Evolutionary conservation across 2,113 vertebrate genomes (phyloP).

Genomic region (Rhinolophus ferrumequinum): DNA sequence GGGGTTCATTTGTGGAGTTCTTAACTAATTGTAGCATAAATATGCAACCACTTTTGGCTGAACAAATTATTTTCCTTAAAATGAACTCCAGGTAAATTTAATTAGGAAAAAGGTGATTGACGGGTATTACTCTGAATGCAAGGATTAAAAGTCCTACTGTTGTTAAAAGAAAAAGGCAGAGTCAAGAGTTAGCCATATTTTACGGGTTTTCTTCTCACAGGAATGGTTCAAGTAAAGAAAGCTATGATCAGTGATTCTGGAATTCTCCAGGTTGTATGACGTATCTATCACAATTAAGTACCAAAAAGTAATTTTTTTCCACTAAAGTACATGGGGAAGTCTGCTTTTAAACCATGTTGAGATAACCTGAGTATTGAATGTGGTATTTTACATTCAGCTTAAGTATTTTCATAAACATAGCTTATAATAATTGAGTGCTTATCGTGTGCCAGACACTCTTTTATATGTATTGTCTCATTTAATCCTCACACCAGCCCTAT

Average conservation of each 20-base stretch:
- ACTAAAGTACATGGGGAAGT: neutral
- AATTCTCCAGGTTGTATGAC: neutral
- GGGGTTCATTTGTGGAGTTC: conserved; percentile 54
- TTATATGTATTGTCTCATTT: neutral
- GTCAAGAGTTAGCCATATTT: neutral
- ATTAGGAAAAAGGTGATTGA: conserved; percentile 74
- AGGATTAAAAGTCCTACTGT: conserved; percentile 55
- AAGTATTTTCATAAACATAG: neutral
- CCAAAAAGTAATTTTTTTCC: neutral
- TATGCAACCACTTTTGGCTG: conserved; percentile 59
- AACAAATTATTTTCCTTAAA: conserved; percentile 75
- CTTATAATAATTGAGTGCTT: neutral
- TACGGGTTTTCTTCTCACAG: conserved; percentile 9
- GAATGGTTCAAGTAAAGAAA: conserved; percentile 43
- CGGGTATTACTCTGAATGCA: conserved; percentile 56
- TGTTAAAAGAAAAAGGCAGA: conserved; percentile 49
- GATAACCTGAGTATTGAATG: neutral
- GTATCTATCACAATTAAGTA: neutral
- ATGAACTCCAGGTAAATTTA: conserved; percentile 76
- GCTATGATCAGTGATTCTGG: neutral
- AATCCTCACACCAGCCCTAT: neutral
- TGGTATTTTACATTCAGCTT: neutral
- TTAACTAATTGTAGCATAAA: conserved; percentile 72
- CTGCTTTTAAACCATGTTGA: neutral
- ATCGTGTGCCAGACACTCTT: neutral